Base-by-base conservation (phyloP, 2,113 vertebrate genomes). In the Marmota monax region DNA sequence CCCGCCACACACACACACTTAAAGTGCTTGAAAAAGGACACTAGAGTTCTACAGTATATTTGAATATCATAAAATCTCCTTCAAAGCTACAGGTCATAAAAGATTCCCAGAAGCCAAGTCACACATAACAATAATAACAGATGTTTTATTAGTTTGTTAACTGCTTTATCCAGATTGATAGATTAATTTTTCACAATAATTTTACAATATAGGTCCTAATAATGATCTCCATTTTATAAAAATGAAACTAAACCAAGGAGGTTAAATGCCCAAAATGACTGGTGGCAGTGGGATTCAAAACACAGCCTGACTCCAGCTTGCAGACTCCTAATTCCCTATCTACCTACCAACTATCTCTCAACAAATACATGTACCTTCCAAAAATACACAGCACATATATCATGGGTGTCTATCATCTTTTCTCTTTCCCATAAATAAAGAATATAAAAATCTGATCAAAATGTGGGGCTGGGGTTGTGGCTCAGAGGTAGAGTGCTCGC, bases 31-130 rank as follows among this genome's bases (percentile, higher is more conserved):
- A 80, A 63, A 85, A 96, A 83, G 22, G 77, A 39, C 4, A 42
- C 17, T 39, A 61, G 56, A 96, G 37, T 72, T 90, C 69, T 65
- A 27, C 1, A 37, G 27, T n/a, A 32, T 70, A 79, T 88, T 34
- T 96, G 18, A 94, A 56, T 53, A 84, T 56, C 25, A 58, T 93
- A 84, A 80, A 58, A 61, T 42, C 39, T 67, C 32, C 76, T 88
- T 94, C 77, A 96, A 82, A 82, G 20, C n/a, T 73, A 79, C 9
- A 92, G 10, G 25, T 67, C 61, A 48, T 58, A 72, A 88, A 45
- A 84, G 29, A 27, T 87, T 77, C 32, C 18, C 72, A 92, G 39
- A 92, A 89, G 61, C 22, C 77, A 92, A 51, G 29, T 67, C 18
- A 84, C 4, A 65, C 11, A 58, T 74, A 51, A 20, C 27, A 90